Base-by-base conservation (phyloP, 2,113 vertebrate genomes). In the Colistium nudipinnis region DNA sequence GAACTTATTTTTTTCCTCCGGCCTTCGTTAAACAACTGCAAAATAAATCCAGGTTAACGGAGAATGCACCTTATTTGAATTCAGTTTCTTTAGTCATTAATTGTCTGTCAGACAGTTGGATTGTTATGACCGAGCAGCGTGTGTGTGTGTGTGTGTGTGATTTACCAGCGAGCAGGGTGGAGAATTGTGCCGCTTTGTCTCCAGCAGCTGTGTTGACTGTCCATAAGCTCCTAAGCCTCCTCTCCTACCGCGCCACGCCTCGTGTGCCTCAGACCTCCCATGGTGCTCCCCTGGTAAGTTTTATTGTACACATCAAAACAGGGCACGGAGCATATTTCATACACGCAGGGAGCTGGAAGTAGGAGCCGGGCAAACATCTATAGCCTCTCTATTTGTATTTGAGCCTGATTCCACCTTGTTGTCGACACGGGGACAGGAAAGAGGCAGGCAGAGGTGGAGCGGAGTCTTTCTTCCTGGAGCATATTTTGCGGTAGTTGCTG, bases 261-360 rank as follows among this genome's bases (percentile, higher is more conserved):
- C 52, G 76, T 62, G 78, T 27, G 45, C 68, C 66, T 60, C 60
- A 62, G 84, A 81, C 81, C 74, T 76, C 88, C 88, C 16, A 41
- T 4, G 25, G 86, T 7, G 70, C 11, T 66, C 35, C 63, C 81
- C 72, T 86, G 74, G 70, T 78, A 69, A 63, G 48, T 82, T 81
- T n/a, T 53, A 86, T 81, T 88, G 77, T 78, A 73, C 61, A 63
- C 53, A 84, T 86, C 81, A 80, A 72, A 88, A 90, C 75, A 76
- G 65, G 77, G 63, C 20, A 12, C 28, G 31, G 78, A 70, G 63
- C 61, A 13, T 68, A 78, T 83, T 83, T 70, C 4, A 2, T n/a
- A 53, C 72, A 49, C 12, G 52, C 28, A 41, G 64, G 52, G 74
- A 68, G 47, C 54, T 54, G 72, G 33, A 72, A 60, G 76, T 61